phyloP scores from a whole-genome alignment of 1,140 invertebrate species.

The Ceratina japonica region DNA sequence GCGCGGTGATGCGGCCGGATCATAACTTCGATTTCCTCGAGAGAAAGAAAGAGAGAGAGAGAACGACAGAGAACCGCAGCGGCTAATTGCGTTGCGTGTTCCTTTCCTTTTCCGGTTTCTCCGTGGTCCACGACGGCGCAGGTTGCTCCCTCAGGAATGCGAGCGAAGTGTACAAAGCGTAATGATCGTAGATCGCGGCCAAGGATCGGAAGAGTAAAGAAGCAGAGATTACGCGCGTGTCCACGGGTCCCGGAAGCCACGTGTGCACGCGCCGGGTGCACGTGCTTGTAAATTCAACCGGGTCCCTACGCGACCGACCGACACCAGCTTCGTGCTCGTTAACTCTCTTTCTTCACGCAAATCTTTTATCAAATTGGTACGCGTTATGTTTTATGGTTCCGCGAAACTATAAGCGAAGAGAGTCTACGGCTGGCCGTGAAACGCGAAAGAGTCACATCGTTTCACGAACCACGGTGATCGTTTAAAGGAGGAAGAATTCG shows the following conservation, averaged over 20 bases:
- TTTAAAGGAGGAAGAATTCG: no score
- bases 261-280: constrained; percentile 29
- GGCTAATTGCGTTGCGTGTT: constrained; percentile 30
- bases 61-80: background rate
- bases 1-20: background rate
- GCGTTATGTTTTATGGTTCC: constrained; percentile 51
- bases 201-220: background rate
- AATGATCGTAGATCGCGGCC: constrained; percentile 10
- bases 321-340: no score
- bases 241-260: constrained; percentile 21
- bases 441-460: background rate
- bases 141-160: background rate
- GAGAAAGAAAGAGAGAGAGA: background rate
- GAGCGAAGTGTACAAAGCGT: constrained; percentile 23
- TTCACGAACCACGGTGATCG: no score
- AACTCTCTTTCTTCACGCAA: constrained; percentile 6
- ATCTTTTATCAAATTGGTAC: constrained; percentile 50
- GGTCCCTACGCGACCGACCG: background rate
- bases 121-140: background rate
- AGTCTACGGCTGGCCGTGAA: no score
- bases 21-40: constrained; percentile 1
- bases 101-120: constrained; percentile 31
- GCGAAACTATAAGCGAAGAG: constrained; percentile 4
- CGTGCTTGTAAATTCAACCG: constrained; percentile 43
- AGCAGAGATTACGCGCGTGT: constrained; percentile 16